Evolutionary conservation across 2,888 invertebrate genomes (phyloP).

Genomic region (Eilema caniola): DNA sequence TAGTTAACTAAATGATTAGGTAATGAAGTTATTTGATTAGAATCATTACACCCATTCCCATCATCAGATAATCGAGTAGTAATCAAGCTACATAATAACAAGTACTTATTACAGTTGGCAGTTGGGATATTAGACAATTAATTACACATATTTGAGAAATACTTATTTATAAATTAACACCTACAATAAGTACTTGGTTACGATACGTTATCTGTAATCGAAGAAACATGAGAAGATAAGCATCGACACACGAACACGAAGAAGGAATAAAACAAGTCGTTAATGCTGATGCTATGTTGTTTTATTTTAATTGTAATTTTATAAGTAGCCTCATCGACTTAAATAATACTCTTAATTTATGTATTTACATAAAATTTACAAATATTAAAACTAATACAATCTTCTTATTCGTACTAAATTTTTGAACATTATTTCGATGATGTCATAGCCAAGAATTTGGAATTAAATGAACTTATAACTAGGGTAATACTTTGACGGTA

Average conservation of each 20-base stretch:
- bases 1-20: background rate
- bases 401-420: constrained; percentile 45
- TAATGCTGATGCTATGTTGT: constrained; percentile 60
- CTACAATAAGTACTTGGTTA: constrained; percentile 29
- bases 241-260: constrained; percentile 35
- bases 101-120: constrained; percentile 7
- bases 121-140: constrained; percentile 19
- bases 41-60: constrained; percentile 3
- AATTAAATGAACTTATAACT: constrained; percentile 67
- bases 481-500: constrained; percentile 85
- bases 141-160: constrained; percentile 21
- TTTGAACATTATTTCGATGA: constrained; percentile 63
- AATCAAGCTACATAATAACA: constrained; percentile 3
- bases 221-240: constrained; percentile 35
- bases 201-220: constrained; percentile 42
- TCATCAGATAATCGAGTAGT: background rate
- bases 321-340: constrained; percentile 76
- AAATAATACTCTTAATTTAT: constrained; percentile 58
- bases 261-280: constrained; percentile 61
- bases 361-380: constrained; percentile 74
- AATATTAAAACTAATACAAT: constrained; percentile 38
- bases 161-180: constrained; percentile 23
- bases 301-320: constrained; percentile 62
- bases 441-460: constrained; percentile 80
- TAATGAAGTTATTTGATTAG: background rate